phyloP scores from a whole-genome alignment of 2,797 vertebrate genomes.

The Takifugu ocellatus region DNA sequence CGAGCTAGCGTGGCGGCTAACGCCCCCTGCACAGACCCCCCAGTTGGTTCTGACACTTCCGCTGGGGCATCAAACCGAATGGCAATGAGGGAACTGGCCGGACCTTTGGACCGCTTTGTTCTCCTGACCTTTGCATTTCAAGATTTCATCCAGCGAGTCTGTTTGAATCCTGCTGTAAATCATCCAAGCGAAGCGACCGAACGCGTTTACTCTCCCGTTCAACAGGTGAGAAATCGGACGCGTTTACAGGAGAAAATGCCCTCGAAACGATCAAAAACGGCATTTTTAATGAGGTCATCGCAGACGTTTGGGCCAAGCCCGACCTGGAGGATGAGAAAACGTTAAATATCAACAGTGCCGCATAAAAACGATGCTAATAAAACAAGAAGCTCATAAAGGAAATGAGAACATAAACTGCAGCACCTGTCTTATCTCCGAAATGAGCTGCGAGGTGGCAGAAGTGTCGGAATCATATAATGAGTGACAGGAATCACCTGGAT shows the following conservation, averaged over 20 bases:
- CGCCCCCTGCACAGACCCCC: not conserved
- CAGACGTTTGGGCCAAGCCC: no score
- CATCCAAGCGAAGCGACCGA: not conserved
- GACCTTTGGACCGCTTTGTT: constrained; percentile 38
- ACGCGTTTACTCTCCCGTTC: not conserved
- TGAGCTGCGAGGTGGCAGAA: constrained; percentile 10
- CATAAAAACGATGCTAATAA: constrained; percentile 2
- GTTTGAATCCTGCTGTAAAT: constrained; percentile 10
- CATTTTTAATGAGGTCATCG: no score
- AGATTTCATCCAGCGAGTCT: not conserved
- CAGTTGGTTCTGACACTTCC: not conserved
- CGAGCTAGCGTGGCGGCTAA: no score
- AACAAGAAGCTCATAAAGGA: constrained; percentile 16
- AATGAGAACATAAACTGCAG: constrained; percentile 24
- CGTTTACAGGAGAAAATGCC: not conserved
- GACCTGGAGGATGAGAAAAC: no score
- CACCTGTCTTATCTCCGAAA: constrained; percentile 30
- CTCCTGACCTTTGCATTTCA: constrained; percentile 16
- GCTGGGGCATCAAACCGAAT: not conserved
- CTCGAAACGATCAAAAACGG: no score
- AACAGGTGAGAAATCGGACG: not conserved
- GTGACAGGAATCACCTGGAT: constrained; percentile 4
- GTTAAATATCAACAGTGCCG: no score
- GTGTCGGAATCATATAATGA: constrained; percentile 12
- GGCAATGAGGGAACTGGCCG: not conserved